These are phyloP conservation scores for Labrus mixtus DNA, from an alignment of 2,113 vertebrate genomes.

Conservation along the genomic window DNA sequence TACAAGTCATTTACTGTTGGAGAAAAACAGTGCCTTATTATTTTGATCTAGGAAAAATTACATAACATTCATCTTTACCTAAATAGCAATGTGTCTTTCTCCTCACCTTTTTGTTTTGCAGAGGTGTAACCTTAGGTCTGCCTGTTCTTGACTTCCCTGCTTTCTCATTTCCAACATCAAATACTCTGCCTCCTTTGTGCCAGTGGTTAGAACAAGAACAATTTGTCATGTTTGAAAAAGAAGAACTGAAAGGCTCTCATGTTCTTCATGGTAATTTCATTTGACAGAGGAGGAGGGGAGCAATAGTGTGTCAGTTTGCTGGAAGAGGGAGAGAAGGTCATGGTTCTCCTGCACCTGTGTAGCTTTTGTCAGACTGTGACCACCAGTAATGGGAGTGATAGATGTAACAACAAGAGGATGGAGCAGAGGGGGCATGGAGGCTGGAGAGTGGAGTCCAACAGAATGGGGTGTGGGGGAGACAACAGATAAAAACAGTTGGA, in stretches of 20 bases:
- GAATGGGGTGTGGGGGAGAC: too few relatives aligned
- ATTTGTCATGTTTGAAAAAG: conserved; percentile 58
- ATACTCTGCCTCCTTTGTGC: conserved; percentile 28
- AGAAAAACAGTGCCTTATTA: conserved; percentile 53
- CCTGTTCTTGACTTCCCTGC: too few relatives aligned
- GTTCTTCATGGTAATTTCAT: conserved; percentile 56
- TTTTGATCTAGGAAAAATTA: conserved; percentile 47
- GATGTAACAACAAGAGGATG: neutral
- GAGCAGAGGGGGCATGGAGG: neutral
- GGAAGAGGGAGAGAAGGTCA: conserved; percentile 18
- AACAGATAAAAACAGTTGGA: too few relatives aligned
- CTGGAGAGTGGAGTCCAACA: too few relatives aligned
- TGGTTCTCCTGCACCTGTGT: conserved; percentile 23
- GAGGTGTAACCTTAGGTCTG: too few relatives aligned
- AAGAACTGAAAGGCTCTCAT: conserved; percentile 29
- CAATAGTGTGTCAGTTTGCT: conserved; percentile 12
- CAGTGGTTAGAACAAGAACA: conserved; percentile 38
- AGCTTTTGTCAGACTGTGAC: conserved; percentile 24
- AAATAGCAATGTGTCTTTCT: too few relatives aligned
- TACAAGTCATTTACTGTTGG: conserved; percentile 14
- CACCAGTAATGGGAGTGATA: conserved; percentile 27
- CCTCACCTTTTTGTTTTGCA: too few relatives aligned
- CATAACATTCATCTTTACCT: conserved; percentile 18
- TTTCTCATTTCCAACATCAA: neutral
- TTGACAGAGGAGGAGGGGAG: conserved; percentile 42